Conservation (phyloP, 2,797 vertebrate species). For the Darevskia mixta region DNA sequence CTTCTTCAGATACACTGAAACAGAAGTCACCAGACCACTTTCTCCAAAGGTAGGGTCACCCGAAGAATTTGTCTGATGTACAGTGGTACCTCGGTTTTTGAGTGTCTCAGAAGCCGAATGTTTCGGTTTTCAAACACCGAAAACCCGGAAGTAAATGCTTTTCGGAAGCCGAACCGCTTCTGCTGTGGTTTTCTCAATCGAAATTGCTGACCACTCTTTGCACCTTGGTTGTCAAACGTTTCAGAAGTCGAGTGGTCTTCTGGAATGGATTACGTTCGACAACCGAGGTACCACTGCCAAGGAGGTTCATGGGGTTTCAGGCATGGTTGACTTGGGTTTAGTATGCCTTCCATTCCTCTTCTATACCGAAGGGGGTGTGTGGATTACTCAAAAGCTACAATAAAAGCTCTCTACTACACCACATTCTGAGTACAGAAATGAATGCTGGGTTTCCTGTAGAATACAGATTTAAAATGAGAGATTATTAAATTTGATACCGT, state of each 20-base stretch:
- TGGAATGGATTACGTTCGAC: too few species aligned
- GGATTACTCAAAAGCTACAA: background rate
- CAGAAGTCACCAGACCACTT: too few species aligned
- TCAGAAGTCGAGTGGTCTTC: too few species aligned
- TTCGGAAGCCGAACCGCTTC: too few species aligned
- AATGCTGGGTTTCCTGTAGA: background rate
- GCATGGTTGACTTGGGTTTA: background rate
- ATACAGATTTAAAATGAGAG: background rate
- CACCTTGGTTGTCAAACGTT: too few species aligned
- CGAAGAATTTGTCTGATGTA: background rate
- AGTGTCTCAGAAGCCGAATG: too few species aligned
- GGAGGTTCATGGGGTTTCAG: background rate
- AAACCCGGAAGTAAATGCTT: too few species aligned
- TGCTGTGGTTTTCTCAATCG: too few species aligned
- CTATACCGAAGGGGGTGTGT: background rate
- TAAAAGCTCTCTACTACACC: background rate
- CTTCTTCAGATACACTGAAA: too few species aligned
- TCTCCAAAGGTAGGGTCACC: background rate
- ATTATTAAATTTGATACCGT: background rate
- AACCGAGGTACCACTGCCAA: background rate
- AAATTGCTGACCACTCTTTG: too few species aligned
- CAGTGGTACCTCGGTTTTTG: too few species aligned
- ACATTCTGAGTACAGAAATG: background rate
- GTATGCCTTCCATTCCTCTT: background rate
- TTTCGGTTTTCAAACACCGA: too few species aligned